Evolutionary conservation across 2,113 vertebrate genomes (phyloP).

Genomic region (Barnardius zonarius): DNA sequence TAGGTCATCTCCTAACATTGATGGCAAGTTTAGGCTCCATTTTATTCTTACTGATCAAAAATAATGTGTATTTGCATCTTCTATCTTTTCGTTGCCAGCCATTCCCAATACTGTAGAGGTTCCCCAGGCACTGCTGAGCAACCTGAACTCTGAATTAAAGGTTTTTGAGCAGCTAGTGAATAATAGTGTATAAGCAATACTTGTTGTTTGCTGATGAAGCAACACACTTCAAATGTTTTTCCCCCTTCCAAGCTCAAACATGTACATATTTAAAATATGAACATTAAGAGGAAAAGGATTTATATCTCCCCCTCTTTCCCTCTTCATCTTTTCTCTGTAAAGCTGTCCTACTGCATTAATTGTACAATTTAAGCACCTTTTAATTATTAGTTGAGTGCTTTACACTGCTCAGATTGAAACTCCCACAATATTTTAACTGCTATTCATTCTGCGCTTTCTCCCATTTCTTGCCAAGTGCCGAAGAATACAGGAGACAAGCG

Average conservation of each 20-base stretch:
- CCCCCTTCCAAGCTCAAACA: background rate
- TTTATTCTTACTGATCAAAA: background rate
- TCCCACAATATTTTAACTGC: background rate
- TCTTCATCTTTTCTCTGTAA: background rate
- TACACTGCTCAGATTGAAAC: background rate
- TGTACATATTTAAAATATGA: background rate
- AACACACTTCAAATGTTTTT: background rate
- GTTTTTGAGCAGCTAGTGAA: background rate
- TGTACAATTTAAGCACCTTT: background rate
- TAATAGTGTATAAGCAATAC: background rate
- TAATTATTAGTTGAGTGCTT: background rate
- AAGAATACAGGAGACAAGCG: constrained; percentile 88
- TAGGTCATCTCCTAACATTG: background rate
- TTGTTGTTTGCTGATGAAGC: background rate
- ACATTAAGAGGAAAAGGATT: background rate
- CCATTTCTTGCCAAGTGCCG: constrained; percentile 78
- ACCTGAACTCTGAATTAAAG: background rate
- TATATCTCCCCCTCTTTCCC: background rate
- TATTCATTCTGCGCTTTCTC: constrained; percentile 13
- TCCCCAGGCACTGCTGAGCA: background rate
- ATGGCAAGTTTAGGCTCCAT: background rate
- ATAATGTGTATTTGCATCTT: background rate
- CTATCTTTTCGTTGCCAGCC: background rate
- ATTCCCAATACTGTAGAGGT: background rate
- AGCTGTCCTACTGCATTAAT: background rate